Base-by-base conservation (phyloP, 2,113 vertebrate genomes). In the Siniperca chuatsi region DNA sequence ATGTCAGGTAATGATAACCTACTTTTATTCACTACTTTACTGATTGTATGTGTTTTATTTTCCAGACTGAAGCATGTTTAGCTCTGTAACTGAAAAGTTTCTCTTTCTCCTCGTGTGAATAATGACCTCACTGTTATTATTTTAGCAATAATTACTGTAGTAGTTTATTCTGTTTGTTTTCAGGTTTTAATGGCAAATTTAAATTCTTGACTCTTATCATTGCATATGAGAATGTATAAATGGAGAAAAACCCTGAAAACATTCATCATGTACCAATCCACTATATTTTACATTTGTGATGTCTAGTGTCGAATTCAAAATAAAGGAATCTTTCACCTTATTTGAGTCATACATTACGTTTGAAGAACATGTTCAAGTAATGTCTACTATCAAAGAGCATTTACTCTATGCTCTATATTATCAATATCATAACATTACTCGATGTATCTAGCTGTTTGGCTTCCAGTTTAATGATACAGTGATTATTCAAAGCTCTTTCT, bases 1-100 rank as follows among this genome's bases (percentile, higher is more conserved):
- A 50, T 93, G 2, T 85, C 94, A 94, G 95, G 95, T 96, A 95
- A 95, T 33, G 9, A 52, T 20, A 13, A 83, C 2, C 4, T 25
- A 0, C 9, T 69, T 85, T 55, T 44, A 46, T 75, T 69, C 2
- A 10, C 0, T 66, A 5, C 6, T 70, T 64, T 3, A 12, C 71
- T 67, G 10, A 73, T 72, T 40, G 6, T 18, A 40, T 44, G 33
- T 20, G 10, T 72, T 29, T 58, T 29, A 62, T 72, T 75, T 68
- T 64, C 0, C 4, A 46, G 25, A 68, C n/a, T 29, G 13, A 74
- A 1, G 6, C 15, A 21, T 58, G 4, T 79, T 72, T 15, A 46
- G 12, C 42, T 72, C 57, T 72, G 46, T 21, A 64, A 55, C 18
- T n/a, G 9, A 54, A 52, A 55, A 6, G 1, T 13, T 11, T 1